Evolutionary conservation across 2,797 vertebrate species (phyloP).

Genomic region (Ceryle rudis): DNA sequence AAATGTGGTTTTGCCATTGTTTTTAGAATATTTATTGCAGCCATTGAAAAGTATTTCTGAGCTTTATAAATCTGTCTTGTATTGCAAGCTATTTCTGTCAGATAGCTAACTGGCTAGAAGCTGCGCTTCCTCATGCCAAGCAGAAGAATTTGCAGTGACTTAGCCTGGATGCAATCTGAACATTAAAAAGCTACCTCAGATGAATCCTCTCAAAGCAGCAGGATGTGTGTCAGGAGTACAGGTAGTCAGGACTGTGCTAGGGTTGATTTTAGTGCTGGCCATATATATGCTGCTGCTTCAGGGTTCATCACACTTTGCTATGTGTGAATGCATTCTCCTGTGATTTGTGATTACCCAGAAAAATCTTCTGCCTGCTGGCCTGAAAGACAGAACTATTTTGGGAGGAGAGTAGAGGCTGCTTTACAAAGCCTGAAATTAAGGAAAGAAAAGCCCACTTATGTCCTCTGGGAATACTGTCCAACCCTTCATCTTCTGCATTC

Average conservation of each 20-base stretch:
- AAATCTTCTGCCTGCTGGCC: background rate
- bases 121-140: background rate
- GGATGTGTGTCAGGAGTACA: background rate
- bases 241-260: background rate
- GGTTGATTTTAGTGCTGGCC: background rate
- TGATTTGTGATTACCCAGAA: conserved; percentile 22
- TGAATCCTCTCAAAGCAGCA: background rate
- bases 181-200: background rate
- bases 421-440: conserved; percentile 7
- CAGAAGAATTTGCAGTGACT: background rate
- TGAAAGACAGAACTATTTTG: background rate
- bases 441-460: background rate
- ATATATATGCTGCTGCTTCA: background rate
- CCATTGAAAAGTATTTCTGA: background rate
- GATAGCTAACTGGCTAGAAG: background rate
- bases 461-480: background rate
- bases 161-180: background rate
- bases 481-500: background rate
- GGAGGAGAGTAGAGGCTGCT: background rate
- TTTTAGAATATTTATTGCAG: conserved; percentile 20
- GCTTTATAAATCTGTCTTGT: background rate
- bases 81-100: conserved; percentile 13
- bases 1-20: background rate
- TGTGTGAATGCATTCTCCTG: background rate
- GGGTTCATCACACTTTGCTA: background rate